Percentiles rank a stretch among this genome's conserved stretches.
Conservation (phyloP, 2,888 invertebrate genomes). For the Epirrhoe alternata region DNA sequence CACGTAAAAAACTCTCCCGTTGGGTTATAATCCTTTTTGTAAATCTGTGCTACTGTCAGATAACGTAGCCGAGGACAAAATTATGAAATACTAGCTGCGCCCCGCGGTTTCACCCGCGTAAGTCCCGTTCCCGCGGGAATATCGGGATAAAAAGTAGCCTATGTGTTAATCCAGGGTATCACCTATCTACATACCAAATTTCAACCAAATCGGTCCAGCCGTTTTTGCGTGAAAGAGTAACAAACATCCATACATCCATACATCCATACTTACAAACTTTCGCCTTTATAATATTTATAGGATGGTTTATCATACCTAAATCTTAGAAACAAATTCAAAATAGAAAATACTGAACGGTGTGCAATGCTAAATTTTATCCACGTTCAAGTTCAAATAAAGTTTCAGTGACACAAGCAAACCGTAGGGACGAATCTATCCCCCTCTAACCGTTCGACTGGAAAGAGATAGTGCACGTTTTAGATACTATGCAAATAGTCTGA, state of each 20-base stretch:
- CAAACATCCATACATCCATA: too few relatives aligned
- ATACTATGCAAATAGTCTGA: constrained; percentile 58
- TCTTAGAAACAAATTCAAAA: not conserved
- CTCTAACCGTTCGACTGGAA: constrained; percentile 22
- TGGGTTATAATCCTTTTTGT: constrained; percentile 18
- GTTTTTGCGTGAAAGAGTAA: too few relatives aligned
- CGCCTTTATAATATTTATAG: too few relatives aligned
- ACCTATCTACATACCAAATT: too few relatives aligned
- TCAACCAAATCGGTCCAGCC: too few relatives aligned
- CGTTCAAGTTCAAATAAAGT: not conserved
- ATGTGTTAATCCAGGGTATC: too few relatives aligned
- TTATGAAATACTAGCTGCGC: too few relatives aligned
- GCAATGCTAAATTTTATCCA: not conserved
- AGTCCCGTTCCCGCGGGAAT: too few relatives aligned
- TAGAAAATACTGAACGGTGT: not conserved
- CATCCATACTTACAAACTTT: too few relatives aligned
- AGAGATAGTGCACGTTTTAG: constrained; percentile 37
- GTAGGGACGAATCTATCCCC: constrained; percentile 23
- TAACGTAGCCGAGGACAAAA: constrained; percentile 13
- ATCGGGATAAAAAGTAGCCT: too few relatives aligned
- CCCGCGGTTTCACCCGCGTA: too few relatives aligned
- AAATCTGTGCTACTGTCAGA: constrained; percentile 20
- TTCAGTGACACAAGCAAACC: constrained; percentile 11
- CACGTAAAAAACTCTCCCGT: constrained; percentile 17
- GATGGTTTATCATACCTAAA: too few relatives aligned